Base-by-base conservation (phyloP, 2,888 invertebrate genomes). In the Scaptomyza flava region DNA sequence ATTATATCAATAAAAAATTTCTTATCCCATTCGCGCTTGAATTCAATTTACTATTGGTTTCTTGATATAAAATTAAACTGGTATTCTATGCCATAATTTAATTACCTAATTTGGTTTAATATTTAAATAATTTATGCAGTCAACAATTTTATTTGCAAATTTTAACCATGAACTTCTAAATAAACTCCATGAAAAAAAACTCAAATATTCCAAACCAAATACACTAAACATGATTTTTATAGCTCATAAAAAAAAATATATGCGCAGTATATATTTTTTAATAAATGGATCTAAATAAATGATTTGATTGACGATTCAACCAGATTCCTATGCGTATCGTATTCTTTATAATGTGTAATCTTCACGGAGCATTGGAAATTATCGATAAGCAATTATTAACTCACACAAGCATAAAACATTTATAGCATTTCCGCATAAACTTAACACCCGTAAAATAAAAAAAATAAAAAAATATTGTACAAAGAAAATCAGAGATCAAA, bases 391-490 rank as follows among this genome's bases (percentile, higher is more conserved):
- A 83, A 86, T 86, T 86, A 86, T 82, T 74, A 69, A 74, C 77
- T 86, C 71, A 83, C 81, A 83, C 74, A 86, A 77, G 83, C 81
- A 71, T 86, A 80, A 82, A 77, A 77, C 61, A 61, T 73, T 70
- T 84, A 81, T 77, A 68, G 52, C 85, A 77, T 74, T 87, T 87
- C 83, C 86, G 82, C 75, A 77, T 87, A 85, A 83, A 77, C 69
- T 82, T 81, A 82, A 85, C 70, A 73, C 74, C 85, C 87, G 84
- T 86, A 78, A 88, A 88, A 87, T 69, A 83, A 81, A 67, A 82
- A 76, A 50, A 86, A 82, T 73, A 50, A 86, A 82, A 78, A 51
- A 86, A 86, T 69, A 17, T 70, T 71, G 62, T 67, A 75, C 87
- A 84, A 84, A 83, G 81, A 77, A 38, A 77, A 60, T 17, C 46